A percentile compares a stretch with the other conserved stretches of the same genome.
Conservation (phyloP, 2,888 invertebrate genomes). For the Ctenicera cuprea region DNA sequence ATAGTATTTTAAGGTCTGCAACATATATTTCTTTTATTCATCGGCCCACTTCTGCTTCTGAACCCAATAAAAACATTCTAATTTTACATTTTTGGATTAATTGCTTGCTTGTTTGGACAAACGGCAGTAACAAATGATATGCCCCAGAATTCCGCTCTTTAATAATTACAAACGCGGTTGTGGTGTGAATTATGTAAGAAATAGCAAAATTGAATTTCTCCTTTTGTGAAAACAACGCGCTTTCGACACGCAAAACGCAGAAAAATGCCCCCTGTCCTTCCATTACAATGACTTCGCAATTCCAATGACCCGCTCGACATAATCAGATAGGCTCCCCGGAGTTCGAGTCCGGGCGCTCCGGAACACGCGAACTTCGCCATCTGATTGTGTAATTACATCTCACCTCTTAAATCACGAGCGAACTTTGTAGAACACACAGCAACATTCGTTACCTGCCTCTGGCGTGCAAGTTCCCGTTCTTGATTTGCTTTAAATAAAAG, state of each 20-base stretch:
- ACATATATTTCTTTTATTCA: no score
- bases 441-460: slow-evolving; percentile 55
- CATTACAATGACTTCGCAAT: slow-evolving; percentile 52
- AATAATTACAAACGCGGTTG: no score
- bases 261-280: slow-evolving; percentile 21
- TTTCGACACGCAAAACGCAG: slow-evolving; percentile 21
- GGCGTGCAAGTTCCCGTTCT: slow-evolving; percentile 52
- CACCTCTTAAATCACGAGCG: slow-evolving; percentile 62
- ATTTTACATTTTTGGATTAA: no score
- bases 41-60: no score
- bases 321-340: slow-evolving; percentile 62
- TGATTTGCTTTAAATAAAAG: slow-evolving; percentile 58
- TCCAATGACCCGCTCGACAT: slow-evolving; percentile 56
- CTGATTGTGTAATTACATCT: slow-evolving; percentile 65
- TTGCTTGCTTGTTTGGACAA: no score
- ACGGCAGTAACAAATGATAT: no score
- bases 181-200: background rate
- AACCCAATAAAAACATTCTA: no score
- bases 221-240: background rate
- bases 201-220: slow-evolving; percentile 13
- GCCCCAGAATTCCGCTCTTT: no score
- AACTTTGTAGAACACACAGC: slow-evolving; percentile 58
- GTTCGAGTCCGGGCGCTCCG: slow-evolving; percentile 60
- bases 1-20: no score
- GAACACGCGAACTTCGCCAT: slow-evolving; percentile 62